These are phyloP conservation scores for Nipponia nippon DNA, from an alignment of 2,113 vertebrate genomes.

Conservation along the genomic window DNA sequence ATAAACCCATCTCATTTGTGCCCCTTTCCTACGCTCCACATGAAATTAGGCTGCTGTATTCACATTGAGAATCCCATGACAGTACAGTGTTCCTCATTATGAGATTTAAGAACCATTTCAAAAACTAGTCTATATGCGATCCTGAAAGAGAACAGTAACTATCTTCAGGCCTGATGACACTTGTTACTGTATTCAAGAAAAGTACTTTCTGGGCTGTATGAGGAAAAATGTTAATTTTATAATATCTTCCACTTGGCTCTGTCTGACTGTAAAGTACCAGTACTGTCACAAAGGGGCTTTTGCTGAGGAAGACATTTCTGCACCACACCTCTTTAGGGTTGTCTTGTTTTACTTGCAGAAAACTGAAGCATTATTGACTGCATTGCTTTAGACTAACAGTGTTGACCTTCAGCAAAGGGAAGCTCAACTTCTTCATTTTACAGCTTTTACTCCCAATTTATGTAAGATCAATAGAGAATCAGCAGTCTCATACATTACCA, in stretches of 20 bases:
- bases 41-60: not conserved
- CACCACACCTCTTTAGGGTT: not conserved
- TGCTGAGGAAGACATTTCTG: not conserved
- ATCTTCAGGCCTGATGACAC: not conserved
- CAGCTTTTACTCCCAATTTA: not conserved
- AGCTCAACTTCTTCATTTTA: not conserved
- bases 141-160: not conserved
- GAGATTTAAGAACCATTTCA: not conserved
- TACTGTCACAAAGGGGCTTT: not conserved
- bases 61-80: not conserved
- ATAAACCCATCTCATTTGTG: fast-evolving
- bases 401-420: not conserved
- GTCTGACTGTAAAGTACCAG: not conserved
- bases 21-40: not conserved
- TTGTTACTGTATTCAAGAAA: not conserved
- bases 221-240: not conserved
- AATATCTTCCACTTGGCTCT: not conserved
- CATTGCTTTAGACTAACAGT: not conserved
- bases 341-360: not conserved
- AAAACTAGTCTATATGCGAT: not conserved
- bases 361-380: not conserved
- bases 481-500: not conserved
- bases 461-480: not conserved
- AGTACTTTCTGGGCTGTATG: not conserved
- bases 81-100: not conserved